Percentiles rank a stretch among this genome's conserved stretches.
Conservation (phyloP, 2,113 vertebrate species). For the Notiomystis cincta region DNA sequence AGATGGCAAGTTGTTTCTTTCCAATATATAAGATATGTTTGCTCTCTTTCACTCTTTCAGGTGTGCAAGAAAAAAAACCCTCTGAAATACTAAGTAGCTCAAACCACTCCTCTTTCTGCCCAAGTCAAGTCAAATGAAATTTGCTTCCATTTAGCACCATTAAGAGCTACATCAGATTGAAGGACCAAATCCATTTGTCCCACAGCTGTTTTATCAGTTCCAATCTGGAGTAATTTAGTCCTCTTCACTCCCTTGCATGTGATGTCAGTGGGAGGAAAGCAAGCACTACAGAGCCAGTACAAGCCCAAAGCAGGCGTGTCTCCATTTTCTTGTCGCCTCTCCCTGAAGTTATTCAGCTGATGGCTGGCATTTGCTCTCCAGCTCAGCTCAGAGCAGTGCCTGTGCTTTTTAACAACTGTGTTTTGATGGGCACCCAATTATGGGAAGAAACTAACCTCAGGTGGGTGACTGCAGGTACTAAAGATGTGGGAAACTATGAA, state of each 20-base stretch:
- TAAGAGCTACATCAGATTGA: not conserved
- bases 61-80: not conserved
- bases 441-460: not conserved
- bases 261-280: not conserved
- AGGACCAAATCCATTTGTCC: not conserved
- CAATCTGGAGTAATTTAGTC: not conserved
- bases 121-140: not conserved
- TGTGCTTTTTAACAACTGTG: not conserved
- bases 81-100: not conserved
- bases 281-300: rapidly evolving
- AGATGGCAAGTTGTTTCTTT: not conserved
- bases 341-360: not conserved
- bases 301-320: not conserved
- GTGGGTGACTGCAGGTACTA: not conserved
- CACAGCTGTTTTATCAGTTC: not conserved
- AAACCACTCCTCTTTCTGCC: not conserved
- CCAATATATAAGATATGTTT: not conserved
- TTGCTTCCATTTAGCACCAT: not conserved
- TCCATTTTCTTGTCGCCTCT: not conserved
- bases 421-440: not conserved
- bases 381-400: not conserved
- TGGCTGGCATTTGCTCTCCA: not conserved
- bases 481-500: not conserved
- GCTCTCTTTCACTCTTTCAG: not conserved
- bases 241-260: not conserved